Evolutionary conservation across 1,140 invertebrate species (phyloP), one percentile per base, ranked within the genome.

Genomic region (Achroia grisella): DNA sequence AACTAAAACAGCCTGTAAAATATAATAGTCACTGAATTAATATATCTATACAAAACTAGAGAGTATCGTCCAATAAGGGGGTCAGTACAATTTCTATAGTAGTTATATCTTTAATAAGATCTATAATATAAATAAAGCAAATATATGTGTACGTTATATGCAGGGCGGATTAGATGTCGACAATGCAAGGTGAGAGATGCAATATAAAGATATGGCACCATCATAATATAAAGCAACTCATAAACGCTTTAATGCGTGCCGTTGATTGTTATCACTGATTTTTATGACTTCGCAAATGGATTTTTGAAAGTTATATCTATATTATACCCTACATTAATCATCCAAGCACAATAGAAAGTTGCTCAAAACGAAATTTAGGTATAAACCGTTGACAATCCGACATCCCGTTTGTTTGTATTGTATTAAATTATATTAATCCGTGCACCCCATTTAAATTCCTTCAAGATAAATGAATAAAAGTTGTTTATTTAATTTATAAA

Each of bases 251-350:
- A 75, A 75, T 68, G 68, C 65, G 61, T 55, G 71, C 64, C 50
- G 48, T 43, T 47, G 75, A 81, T 83, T 63, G 62, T 55, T 74
- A 80, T 83, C 76, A 62, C 46, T 44, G 37, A 51, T 65, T 71
- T 77, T 80, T 79, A 80, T 77, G 63, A 64, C 64, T 52, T 55
- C 45, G 63, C 62, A 70, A 83, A 79, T 79, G 63, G 68, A 49
- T 64, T 73, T 82, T 63, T 76, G 63, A 79, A 77, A 77, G 70
- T 70, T 56, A 70, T 73, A 74, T 71, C 61, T 60, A 53, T 62
- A 63, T 68, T 65, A 67, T 58, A 64, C 48, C 52, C 15, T 35
- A 49, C 36, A 64, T 65, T 58, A 51, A 62, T 62, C 58, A 62
- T 54, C 23, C 9, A 9, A 39, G 30, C 40, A 60, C 40, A 56